Base-by-base conservation (phyloP, 2,797 vertebrate genomes). In the Lates japonicus region DNA sequence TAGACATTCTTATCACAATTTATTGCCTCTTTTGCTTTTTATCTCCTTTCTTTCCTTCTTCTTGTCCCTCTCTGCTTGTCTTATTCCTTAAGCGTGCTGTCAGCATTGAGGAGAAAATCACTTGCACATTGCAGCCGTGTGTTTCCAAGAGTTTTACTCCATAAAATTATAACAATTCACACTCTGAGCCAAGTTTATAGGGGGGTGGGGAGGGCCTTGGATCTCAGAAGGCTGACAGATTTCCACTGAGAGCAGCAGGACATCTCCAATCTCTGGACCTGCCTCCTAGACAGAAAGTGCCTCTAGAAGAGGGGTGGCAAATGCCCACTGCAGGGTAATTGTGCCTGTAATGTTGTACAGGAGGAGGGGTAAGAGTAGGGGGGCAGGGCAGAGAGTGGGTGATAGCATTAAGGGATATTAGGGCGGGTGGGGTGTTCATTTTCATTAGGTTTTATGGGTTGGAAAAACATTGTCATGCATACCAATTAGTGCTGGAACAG, bases 361-460 rank as follows among this genome's bases (percentile, higher is more conserved):
- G 82, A 20, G 81, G 82, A 54, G 65, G 54, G 72, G 54, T 31
- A 10, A 35, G 55, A 74, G 76, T 33, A 76, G 59, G 44, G 75
- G 35, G 35, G 19, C 19, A 3, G 16, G 57, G 71, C 58, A 52
- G 58, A 52, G 51, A 55, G 75, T 7, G 80, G 81, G 76, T 72
- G 85, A 82, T 89, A 75, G 87, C 89, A 91, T 93, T 92, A 92
- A 83, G 80, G 82, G 85, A 86, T 91, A 92, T 95, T 89, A 91
- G 84, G 91, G 83, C 82, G 86, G 87, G 82, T 52, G 86, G 91
- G 93, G 91, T 82, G 90, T 92, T 92, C 74, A 65, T 94, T 94
- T 95, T 93, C 91, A 94, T 95, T 93, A 92, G 83, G 84, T 88
- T 94, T 95, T 93, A 94, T 94, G 93, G 88, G 85, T 84, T 65